These are phyloP conservation scores for Andrena marginata DNA, from an alignment of 2,888 invertebrate genomes.

Conservation along the genomic window DNA sequence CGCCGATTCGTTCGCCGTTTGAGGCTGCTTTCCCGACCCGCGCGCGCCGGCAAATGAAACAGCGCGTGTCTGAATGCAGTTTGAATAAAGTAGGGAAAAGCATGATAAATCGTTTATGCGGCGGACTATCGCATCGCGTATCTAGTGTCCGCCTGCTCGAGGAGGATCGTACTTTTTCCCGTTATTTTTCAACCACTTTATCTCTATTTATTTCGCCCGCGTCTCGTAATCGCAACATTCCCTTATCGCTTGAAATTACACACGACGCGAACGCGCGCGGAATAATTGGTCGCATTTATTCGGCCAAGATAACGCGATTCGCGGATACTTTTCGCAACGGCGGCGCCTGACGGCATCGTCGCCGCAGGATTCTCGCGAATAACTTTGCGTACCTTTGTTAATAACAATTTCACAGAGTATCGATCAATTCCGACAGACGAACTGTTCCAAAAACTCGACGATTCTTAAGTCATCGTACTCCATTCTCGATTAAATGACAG, in stretches of 20 bases:
- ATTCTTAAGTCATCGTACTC: too few species aligned
- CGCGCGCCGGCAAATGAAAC: slow-evolving; percentile 42
- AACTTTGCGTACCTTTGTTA: not conserved
- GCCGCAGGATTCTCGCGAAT: not conserved
- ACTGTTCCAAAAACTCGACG: too few species aligned
- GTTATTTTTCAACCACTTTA: slow-evolving; percentile 33
- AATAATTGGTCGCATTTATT: slow-evolving; percentile 58
- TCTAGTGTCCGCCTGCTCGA: slow-evolving; percentile 29
- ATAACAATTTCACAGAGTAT: not conserved
- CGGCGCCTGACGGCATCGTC: not conserved
- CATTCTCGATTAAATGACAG: too few species aligned
- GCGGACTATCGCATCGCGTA: slow-evolving; percentile 38
- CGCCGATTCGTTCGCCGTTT: slow-evolving; percentile 39
- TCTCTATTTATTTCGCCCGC: slow-evolving; percentile 52
- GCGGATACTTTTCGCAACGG: slow-evolving; percentile 10
- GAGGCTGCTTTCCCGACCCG: not conserved
- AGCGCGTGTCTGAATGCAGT: slow-evolving; percentile 58
- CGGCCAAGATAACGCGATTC: slow-evolving; percentile 40
- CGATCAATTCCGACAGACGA: not conserved
- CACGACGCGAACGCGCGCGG: slow-evolving; percentile 50
- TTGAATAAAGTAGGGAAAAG: slow-evolving; percentile 64
- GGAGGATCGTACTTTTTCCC: slow-evolving; percentile 34
- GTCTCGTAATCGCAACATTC: slow-evolving; percentile 48
- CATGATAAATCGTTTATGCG: slow-evolving; percentile 64
- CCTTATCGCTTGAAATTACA: slow-evolving; percentile 57